Percentiles rank a stretch among this genome's conserved stretches.
These are phyloP conservation scores for Chauna torquata DNA, from an alignment of 2,113 vertebrate species.

Conservation along the genomic window DNA sequence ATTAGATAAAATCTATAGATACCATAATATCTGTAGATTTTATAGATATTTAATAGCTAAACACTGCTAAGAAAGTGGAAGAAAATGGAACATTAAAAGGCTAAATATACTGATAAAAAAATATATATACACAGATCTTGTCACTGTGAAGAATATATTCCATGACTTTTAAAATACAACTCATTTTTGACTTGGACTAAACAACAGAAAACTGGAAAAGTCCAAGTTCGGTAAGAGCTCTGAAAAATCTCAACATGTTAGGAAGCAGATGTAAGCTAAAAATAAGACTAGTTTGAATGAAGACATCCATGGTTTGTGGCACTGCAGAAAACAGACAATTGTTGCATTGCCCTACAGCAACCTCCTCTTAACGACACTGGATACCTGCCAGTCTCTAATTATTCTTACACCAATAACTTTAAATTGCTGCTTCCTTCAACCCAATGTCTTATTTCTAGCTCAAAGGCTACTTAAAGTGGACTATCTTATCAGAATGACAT, in stretches of 20 bases:
- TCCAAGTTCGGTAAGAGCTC: neutral
- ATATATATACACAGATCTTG: fast-evolving
- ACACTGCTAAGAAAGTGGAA: neutral
- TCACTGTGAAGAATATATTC: neutral
- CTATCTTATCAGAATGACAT: neutral
- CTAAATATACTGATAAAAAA: neutral
- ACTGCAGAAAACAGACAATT: neutral
- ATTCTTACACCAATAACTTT: neutral
- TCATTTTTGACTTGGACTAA: neutral
- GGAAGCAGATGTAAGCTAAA: neutral
- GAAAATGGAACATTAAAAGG: neutral
- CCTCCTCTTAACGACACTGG: neutral
- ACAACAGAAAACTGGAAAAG: neutral
- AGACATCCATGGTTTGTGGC: neutral
- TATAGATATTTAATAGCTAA: neutral
- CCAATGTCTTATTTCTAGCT: neutral
- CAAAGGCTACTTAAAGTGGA: neutral
- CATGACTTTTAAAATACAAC: neutral
- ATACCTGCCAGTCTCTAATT: constrained; percentile 28
- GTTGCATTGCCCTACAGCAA: constrained; percentile 5
- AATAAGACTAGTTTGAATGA: neutral
- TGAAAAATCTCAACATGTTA: neutral
- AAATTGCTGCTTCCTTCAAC: constrained; percentile 32
- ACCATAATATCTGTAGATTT: neutral
- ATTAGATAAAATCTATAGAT: neutral